Conservation (phyloP, 2,797 vertebrate genomes). For the Enteromius unitaeniatus region DNA sequence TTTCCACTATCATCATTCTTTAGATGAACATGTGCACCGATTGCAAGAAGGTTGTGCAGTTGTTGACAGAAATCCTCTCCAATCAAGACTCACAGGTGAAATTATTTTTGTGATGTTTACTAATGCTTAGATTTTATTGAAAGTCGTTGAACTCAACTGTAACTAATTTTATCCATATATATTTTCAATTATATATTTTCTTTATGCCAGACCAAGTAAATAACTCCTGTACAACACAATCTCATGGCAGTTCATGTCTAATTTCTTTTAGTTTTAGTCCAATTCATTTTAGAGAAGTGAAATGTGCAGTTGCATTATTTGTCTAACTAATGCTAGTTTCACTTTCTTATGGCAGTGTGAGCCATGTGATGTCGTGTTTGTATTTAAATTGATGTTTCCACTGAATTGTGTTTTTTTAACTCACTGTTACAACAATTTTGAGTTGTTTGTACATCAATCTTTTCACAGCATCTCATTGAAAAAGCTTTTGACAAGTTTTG, state of each 20-base stretch:
- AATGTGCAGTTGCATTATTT: background rate
- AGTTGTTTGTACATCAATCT: background rate
- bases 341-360: background rate
- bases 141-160: background rate
- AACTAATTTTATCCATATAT: background rate
- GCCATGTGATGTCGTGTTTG: background rate
- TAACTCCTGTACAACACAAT: background rate
- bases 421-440: background rate
- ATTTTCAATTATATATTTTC: background rate
- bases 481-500: slow-evolving; percentile 45
- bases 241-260: background rate
- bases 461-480: slow-evolving; percentile 46
- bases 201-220: background rate
- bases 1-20: background rate
- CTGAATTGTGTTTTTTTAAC: background rate
- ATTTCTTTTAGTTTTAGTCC: background rate
- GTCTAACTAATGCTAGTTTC: background rate
- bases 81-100: slow-evolving; percentile 70
- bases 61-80: slow-evolving; percentile 72
- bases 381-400: background rate
- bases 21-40: slow-evolving; percentile 69
- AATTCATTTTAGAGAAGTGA: background rate
- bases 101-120: slow-evolving; percentile 18
- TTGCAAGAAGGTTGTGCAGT: slow-evolving; percentile 71
- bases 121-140: background rate